Percentiles rank a stretch among this genome's conserved stretches.
phyloP scores from a whole-genome alignment of 2,797 vertebrate genomes.

The Pseudochirops corinnae region DNA sequence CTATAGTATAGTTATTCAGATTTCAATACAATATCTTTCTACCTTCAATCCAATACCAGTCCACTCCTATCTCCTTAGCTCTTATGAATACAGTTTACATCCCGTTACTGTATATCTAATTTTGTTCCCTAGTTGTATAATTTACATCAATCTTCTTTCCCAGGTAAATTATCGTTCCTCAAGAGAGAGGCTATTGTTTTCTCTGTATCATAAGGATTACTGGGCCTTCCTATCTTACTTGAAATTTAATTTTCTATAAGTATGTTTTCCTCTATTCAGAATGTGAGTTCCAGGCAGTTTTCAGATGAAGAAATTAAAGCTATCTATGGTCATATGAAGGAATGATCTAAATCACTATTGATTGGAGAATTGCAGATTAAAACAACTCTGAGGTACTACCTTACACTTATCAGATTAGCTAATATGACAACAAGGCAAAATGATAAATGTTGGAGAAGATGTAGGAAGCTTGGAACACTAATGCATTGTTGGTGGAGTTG shows the following conservation, averaged over 20 bases:
- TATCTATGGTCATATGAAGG: too few species aligned
- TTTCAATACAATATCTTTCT: not conserved
- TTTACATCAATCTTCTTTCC: not conserved
- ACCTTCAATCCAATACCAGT: not conserved
- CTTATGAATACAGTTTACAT: not conserved
- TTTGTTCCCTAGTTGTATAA: not conserved
- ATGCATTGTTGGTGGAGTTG: too few species aligned
- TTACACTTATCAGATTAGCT: too few species aligned
- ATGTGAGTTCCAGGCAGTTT: not conserved
- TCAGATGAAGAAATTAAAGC: too few species aligned
- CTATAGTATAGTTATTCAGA: not conserved
- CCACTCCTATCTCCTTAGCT: too few species aligned
- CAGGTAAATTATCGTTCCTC: not conserved
- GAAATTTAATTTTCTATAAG: not conserved
- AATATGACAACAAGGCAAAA: too few species aligned
- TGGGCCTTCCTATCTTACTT: not conserved
- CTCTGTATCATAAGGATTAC: not conserved
- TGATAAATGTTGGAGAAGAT: too few species aligned
- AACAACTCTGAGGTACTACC: too few species aligned
- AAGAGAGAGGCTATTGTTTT: not conserved
- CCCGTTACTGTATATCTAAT: not conserved
- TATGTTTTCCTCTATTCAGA: not conserved
- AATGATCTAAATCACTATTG: too few species aligned
- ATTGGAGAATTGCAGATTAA: too few species aligned
- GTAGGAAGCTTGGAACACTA: too few species aligned